Evolutionary conservation across 2,797 vertebrate species (phyloP).

Genomic region (Crenuchus spilurus): DNA sequence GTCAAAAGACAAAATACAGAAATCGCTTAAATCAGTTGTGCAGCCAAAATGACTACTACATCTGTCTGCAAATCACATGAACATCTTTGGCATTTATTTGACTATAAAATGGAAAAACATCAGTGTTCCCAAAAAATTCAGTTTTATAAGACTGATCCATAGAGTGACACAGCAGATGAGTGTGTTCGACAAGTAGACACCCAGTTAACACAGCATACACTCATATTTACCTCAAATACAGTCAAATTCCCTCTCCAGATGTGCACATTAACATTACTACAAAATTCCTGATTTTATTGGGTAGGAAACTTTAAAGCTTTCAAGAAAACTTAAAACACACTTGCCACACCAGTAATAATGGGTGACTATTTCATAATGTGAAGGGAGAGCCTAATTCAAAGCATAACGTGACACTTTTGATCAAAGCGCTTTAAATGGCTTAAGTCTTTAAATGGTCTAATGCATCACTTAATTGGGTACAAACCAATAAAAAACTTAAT

Average conservation of each 20-base stretch:
- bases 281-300: slow-evolving; percentile 43
- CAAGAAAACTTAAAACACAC: slow-evolving; percentile 45
- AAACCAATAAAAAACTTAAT: slow-evolving; percentile 53
- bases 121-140: background rate
- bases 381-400: slow-evolving; percentile 38
- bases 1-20: background rate
- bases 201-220: slow-evolving; percentile 6
- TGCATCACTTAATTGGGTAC: slow-evolving; percentile 47
- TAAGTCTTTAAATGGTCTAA: slow-evolving; percentile 49
- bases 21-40: background rate
- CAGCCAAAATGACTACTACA: background rate
- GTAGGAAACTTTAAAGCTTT: slow-evolving; percentile 40
- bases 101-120: slow-evolving; percentile 6
- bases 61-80: background rate
- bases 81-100: background rate
- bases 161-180: background rate
- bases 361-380: slow-evolving; percentile 42
- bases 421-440: slow-evolving; percentile 24
- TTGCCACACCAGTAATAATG: slow-evolving; percentile 44
- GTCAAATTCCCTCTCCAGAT: slow-evolving; percentile 38
- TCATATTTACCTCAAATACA: slow-evolving; percentile 33
- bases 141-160: slow-evolving; percentile 3
- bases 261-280: slow-evolving; percentile 27
- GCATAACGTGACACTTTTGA: slow-evolving; percentile 37
- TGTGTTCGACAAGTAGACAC: background rate